Conservation (phyloP, 2,888 invertebrate species). For the Agrypnus murinus region DNA sequence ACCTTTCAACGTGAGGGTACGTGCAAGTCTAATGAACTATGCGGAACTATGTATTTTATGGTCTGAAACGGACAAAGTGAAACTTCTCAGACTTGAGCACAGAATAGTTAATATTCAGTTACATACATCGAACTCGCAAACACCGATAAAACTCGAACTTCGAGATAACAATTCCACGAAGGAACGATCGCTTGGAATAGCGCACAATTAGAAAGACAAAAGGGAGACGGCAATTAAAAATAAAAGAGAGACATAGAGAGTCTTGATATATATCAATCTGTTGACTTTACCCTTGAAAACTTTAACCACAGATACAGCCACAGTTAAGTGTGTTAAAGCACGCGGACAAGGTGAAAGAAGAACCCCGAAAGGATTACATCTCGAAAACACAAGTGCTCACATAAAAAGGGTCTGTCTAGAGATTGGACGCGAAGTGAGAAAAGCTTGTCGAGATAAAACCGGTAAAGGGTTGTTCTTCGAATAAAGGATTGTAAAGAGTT, state of each 20-base stretch:
- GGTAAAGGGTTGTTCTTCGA: slow-evolving; percentile 20
- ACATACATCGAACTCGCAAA: no score
- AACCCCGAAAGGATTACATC: slow-evolving; percentile 28
- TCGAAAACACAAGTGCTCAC: slow-evolving; percentile 25
- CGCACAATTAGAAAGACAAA: no score
- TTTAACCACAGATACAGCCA: background rate
- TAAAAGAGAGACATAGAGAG: no score
- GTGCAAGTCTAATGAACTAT: slow-evolving; percentile 4
- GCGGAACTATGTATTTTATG: slow-evolving; percentile 10
- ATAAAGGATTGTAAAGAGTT: slow-evolving; percentile 27
- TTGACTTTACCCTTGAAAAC: slow-evolving; percentile 20
- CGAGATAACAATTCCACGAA: background rate
- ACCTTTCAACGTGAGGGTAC: slow-evolving; percentile 1
- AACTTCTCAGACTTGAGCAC: background rate
- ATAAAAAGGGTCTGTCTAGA: slow-evolving; percentile 34
- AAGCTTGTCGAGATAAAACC: slow-evolving; percentile 32
- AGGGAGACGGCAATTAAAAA: no score
- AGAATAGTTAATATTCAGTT: background rate
- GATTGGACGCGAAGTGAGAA: slow-evolving; percentile 26
- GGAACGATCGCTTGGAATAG: no score
- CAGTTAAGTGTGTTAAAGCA: slow-evolving; percentile 1
- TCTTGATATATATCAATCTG: background rate
- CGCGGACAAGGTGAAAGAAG: slow-evolving; percentile 9
- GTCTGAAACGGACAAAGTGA: slow-evolving; percentile 1
- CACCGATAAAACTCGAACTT: no score